These are phyloP conservation scores for Syngnathus rostellatus DNA, from an alignment of 2,797 vertebrate species.

Conservation along the genomic window DNA sequence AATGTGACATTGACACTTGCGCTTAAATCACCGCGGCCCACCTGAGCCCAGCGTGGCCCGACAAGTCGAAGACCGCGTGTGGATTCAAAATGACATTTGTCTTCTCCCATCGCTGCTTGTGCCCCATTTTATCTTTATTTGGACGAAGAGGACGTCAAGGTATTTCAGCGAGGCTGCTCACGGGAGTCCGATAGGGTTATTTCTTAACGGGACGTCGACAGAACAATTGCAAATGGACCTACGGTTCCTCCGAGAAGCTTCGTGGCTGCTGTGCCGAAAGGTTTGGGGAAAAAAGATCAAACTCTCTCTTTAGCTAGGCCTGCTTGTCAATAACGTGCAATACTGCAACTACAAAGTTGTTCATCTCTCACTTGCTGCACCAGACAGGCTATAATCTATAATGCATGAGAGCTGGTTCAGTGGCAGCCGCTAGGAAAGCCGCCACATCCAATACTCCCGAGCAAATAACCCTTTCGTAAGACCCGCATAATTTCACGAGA, in stretches of 20 bases:
- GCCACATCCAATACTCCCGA: not conserved
- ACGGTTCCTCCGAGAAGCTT: not conserved
- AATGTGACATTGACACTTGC: constrained; percentile 27
- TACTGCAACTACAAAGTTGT: not conserved
- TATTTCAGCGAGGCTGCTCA: not conserved
- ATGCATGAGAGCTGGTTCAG: constrained; percentile 2
- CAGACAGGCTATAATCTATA: constrained; percentile 4
- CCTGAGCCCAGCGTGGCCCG: constrained; percentile 12
- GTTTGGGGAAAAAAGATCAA: not conserved
- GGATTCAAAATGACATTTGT: constrained; percentile 5
- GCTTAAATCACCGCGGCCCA: constrained; percentile 23
- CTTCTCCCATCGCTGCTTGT: constrained; percentile 25
- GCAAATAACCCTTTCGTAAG: not conserved
- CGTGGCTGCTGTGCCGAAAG: not conserved
- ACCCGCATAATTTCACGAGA: not conserved
- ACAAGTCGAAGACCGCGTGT: not conserved
- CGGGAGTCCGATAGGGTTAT: not conserved
- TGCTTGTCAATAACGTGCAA: constrained; percentile 4
- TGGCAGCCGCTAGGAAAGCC: constrained; percentile 6
- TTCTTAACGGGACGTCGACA: not conserved
- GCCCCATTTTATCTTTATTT: not conserved
- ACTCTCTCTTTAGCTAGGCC: not conserved
- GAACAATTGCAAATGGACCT: too few relatives aligned
- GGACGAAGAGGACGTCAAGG: not conserved
- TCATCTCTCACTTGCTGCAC: not conserved